Evolutionary conservation across 2,797 vertebrate species (phyloP), one percentile per base, ranked within the genome.

Genomic region (Poeciliopsis infans): DNA sequence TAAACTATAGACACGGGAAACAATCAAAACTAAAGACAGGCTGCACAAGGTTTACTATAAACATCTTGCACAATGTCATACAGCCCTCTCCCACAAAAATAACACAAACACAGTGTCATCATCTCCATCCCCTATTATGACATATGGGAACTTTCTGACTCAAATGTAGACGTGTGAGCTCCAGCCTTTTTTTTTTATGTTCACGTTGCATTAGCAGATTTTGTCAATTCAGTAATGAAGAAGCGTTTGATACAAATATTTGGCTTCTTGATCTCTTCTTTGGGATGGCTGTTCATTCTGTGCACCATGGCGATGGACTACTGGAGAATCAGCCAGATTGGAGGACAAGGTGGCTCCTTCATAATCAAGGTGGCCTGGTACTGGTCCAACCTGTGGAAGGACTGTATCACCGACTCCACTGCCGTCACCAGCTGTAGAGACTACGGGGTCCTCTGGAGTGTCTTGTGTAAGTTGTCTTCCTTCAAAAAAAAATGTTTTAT

Each of bases 361-460:
- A 91, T 96, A 83, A 95, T 96, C 86, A 95, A 80, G 83, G 94
- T 94, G 82, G 91, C 92, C 51, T 96, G 95, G 95, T 95, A 95
- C 87, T 96, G 94, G 94, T 96, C 96, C 85, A 96, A 94, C 77
- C 87, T 96, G 74, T 96, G 96, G 96, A 95, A 90, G 82, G 94
- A 95, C 53, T 96, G 96, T 82, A 93, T 85, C 81, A 92, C 90
- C 0, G 95, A 96, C 36, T 93, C 95, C 78, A 91, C 94, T 0
- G 89, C 92, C 0, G 76, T 96, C 36, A 88, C 87, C 61, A 94
- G 93, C 91, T 96, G 96, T 61, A 90, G 85, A 79, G 94, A 96
- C 59, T 96, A 91, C 46, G 85, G 94, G 3, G 91, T 91, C n/a
- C 86, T 96, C 70, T 96, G 95, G 96, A 76, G 55, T 28, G 91